Evolutionary conservation across 2,797 vertebrate species (phyloP).

Genomic region (Gila robusta): DNA sequence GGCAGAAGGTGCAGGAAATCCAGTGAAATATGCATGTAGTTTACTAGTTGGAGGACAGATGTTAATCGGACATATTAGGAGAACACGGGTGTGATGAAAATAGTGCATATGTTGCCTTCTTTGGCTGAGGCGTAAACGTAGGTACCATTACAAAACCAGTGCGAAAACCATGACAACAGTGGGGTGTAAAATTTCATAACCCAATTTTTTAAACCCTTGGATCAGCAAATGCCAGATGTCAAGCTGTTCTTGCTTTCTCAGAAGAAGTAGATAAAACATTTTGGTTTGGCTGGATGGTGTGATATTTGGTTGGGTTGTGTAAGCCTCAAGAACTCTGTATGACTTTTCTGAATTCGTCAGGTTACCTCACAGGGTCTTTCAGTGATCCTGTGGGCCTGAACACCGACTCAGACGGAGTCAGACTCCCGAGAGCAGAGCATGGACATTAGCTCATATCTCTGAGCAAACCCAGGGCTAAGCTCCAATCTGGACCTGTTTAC

Average conservation of each 20-base stretch:
- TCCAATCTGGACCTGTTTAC: constrained; percentile 58
- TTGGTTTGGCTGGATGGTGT: constrained; percentile 3
- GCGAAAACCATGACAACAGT: constrained; percentile 42
- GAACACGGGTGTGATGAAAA: constrained; percentile 6
- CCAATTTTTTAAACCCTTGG: constrained; percentile 43
- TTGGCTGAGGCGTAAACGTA: constrained; percentile 29
- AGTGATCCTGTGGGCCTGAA: constrained; percentile 38
- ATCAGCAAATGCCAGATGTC: constrained; percentile 54
- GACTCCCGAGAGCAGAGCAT: constrained; percentile 33
- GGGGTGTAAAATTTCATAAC: constrained; percentile 53
- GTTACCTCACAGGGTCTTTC: constrained; percentile 57
- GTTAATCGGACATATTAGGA: constrained; percentile 12
- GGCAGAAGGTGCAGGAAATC: constrained; percentile 62
- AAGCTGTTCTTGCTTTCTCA: constrained; percentile 43
- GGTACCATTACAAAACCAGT: constrained; percentile 11
- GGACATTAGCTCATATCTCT: constrained; percentile 57
- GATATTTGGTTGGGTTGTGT: constrained; percentile 11
- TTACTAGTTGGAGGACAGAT: constrained; percentile 30
- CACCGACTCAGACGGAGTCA: constrained; percentile 30
- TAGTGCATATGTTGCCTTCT: constrained; percentile 25
- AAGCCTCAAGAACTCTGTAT: constrained; percentile 25
- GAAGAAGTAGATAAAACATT: constrained; percentile 47
- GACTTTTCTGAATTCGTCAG: constrained; percentile 38
- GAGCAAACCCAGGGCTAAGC: constrained; percentile 47
- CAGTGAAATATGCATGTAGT: constrained; percentile 59